Conservation (phyloP, 2,888 invertebrate species). For the Uloborus plumipes region DNA sequence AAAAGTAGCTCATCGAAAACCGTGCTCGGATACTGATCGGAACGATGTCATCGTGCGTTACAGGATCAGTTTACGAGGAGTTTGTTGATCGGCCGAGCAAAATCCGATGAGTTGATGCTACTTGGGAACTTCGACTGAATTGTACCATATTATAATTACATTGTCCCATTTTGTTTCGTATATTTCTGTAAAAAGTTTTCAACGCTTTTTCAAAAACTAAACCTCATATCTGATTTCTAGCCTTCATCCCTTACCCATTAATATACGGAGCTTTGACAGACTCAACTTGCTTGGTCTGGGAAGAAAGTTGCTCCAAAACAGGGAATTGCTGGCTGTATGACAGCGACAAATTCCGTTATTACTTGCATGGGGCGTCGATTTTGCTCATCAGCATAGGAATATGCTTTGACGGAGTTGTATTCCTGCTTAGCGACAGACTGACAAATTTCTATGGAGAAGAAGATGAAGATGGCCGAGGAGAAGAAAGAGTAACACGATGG, state of each 20-base stretch:
- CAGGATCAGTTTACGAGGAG: no score
- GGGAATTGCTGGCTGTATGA: slow-evolving; percentile 81
- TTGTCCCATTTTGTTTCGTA: no score
- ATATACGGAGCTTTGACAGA: slow-evolving; percentile 81
- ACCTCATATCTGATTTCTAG: slow-evolving; percentile 45
- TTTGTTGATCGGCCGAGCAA: no score
- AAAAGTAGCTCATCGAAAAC: no score
- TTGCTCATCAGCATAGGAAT: slow-evolving; percentile 76
- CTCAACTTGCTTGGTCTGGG: slow-evolving; percentile 79
- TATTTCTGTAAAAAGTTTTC: no score
- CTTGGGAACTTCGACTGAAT: no score
- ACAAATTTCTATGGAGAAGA: slow-evolving; percentile 63
- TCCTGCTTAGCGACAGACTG: slow-evolving; percentile 54
- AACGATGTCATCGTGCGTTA: no score
- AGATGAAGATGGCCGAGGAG: slow-evolving; percentile 42
- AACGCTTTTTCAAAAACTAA: no score
- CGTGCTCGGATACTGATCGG: no score
- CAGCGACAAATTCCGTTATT: slow-evolving; percentile 75
- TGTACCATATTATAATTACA: no score
- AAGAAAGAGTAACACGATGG: slow-evolving; percentile 39
- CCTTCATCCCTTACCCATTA: slow-evolving; percentile 80
- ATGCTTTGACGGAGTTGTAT: slow-evolving; percentile 77
- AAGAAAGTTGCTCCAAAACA: slow-evolving; percentile 76
- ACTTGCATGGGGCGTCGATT: slow-evolving; percentile 75
- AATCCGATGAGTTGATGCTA: no score